Evolutionary conservation across 2,888 invertebrate species (phyloP).

Genomic region (Miltochrista miniata): DNA sequence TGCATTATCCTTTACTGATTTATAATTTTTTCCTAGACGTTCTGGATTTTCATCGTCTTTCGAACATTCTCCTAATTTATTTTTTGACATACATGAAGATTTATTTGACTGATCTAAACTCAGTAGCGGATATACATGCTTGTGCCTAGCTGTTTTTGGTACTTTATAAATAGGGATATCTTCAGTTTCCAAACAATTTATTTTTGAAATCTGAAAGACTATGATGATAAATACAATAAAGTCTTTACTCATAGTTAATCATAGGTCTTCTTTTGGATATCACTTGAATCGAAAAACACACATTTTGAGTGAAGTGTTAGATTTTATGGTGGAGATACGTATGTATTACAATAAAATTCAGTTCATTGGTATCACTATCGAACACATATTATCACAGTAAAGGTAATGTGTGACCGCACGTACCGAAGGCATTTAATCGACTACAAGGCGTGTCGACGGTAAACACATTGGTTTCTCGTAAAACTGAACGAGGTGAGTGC

Average conservation of each 20-base stretch:
- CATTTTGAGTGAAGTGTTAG: too few species aligned
- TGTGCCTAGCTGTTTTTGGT: not conserved
- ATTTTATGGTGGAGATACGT: too few species aligned
- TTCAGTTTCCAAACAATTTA: conserved; percentile 6
- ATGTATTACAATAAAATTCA: too few species aligned
- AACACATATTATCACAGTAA: conserved; percentile 11
- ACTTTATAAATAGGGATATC: conserved; percentile 18
- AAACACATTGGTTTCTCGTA: conserved; percentile 31
- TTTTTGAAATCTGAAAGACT: conserved; percentile 11
- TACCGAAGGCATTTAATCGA: conserved; percentile 12
- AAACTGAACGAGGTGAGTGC: conserved; percentile 28
- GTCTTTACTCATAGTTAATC: conserved; percentile 25
- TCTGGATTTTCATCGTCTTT: not conserved
- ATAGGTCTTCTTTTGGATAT: not conserved
- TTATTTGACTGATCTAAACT: not conserved
- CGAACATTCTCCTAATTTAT: not conserved
- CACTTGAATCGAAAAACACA: not conserved
- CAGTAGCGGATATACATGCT: not conserved
- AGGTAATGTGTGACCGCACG: conserved; percentile 6
- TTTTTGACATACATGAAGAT: conserved; percentile 1
- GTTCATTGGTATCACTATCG: conserved; percentile 3
- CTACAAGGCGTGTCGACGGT: conserved; percentile 19
- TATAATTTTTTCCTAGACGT: not conserved
- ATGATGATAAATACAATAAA: conserved; percentile 14
- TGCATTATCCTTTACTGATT: not conserved